Evolutionary conservation across 2,888 invertebrate species (phyloP).

Genomic region (Eristalis arbustorum): DNA sequence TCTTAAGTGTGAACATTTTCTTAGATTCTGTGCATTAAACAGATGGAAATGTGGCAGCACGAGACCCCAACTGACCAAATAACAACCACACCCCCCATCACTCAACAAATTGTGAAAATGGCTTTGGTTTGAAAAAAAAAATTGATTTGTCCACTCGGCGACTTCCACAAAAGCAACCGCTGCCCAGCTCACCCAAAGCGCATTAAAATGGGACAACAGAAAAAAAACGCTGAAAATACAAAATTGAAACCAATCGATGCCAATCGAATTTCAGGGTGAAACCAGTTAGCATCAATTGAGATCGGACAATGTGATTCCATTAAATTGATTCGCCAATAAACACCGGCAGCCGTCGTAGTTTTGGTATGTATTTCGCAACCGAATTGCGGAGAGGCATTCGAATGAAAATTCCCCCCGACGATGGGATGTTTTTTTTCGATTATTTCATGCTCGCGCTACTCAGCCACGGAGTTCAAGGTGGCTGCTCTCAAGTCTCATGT

Average conservation of each 20-base stretch:
- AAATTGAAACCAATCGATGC: slow-evolving; percentile 29
- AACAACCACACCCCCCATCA: neutral
- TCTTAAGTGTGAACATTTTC: too few relatives aligned
- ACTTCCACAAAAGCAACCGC: neutral
- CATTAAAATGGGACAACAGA: neutral
- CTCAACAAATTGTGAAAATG: neutral
- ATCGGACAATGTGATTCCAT: slow-evolving; percentile 38
- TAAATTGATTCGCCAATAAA: slow-evolving; percentile 36
- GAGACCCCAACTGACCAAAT: too few relatives aligned
- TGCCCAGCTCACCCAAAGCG: neutral
- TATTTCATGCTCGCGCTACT: neutral
- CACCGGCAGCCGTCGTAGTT: neutral
- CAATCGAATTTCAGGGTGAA: slow-evolving; percentile 63
- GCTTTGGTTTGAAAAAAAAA: neutral
- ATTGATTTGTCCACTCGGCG: neutral
- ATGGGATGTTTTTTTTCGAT: neutral
- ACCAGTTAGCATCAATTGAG: slow-evolving; percentile 57
- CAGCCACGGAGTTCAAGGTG: slow-evolving; percentile 7
- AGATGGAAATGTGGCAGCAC: too few relatives aligned
- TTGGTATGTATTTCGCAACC: slow-evolving; percentile 10
- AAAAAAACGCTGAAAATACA: neutral
- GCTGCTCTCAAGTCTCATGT: neutral
- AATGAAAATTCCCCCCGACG: neutral
- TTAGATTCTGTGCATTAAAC: too few relatives aligned
- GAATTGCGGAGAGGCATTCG: neutral